Conservation (phyloP, 2,113 vertebrate species). For the Noturus placidus region DNA sequence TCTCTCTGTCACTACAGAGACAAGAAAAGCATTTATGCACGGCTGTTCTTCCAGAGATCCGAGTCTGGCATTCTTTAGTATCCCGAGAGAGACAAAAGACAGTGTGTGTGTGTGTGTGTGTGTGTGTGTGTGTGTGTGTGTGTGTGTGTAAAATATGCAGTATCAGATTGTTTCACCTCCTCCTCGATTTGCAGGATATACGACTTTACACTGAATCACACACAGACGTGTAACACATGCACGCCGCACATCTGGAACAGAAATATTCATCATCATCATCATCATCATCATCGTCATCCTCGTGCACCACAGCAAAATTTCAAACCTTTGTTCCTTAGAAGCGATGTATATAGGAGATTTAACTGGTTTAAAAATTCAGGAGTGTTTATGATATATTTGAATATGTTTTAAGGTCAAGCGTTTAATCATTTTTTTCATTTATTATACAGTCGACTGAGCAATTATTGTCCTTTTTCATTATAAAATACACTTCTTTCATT, state of each 20-base stretch:
- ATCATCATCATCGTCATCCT: background rate
- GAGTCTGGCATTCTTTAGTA: conserved; percentile 14
- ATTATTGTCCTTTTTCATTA: no score
- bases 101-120: background rate
- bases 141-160: background rate
- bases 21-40: conserved; percentile 42
- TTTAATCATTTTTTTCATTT: background rate
- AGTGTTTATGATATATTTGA: background rate
- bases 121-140: background rate
- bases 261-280: background rate
- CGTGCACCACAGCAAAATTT: background rate
- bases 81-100: conserved; percentile 11
- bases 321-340: no score
- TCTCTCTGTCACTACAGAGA: conserved; percentile 5
- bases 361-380: background rate
- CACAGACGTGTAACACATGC: background rate
- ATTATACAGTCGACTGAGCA: no score
- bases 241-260: background rate
- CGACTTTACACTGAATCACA: conserved; percentile 1
- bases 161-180: background rate
- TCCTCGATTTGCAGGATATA: background rate
- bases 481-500: background rate
- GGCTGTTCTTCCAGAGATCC: conserved; percentile 22
- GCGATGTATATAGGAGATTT: background rate
- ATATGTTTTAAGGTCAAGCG: background rate